A percentile compares a stretch with the other conserved stretches of the same genome.
These are phyloP conservation scores for Beris chalybata DNA, from an alignment of 2,888 invertebrate species.

Conservation along the genomic window DNA sequence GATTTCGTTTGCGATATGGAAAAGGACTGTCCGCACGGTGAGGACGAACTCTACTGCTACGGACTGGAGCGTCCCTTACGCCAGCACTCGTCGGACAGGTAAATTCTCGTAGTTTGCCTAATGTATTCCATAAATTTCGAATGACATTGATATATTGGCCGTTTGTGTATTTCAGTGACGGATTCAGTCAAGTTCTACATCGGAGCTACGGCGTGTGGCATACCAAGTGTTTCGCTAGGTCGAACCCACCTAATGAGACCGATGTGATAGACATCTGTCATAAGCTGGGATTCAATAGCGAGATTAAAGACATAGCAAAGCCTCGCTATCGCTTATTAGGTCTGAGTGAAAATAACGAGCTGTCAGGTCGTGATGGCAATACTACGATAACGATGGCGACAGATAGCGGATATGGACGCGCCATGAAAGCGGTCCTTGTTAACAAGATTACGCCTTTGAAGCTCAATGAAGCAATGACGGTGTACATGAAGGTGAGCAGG, in stretches of 20 bases:
- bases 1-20: constrained; percentile 79
- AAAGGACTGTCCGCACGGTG: constrained; percentile 71
- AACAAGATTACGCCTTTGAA: too few relatives aligned
- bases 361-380: too few relatives aligned
- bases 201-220: constrained; percentile 72
- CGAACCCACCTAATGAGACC: constrained; percentile 58
- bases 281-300: constrained; percentile 49
- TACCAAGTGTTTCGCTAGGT: constrained; percentile 66
- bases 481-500: too few relatives aligned
- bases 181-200: constrained; percentile 68
- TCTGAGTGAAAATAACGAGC: too few relatives aligned
- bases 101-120: constrained; percentile 29
- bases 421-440: too few relatives aligned
- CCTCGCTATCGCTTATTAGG: too few relatives aligned
- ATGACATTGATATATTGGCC: neutral
- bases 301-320: too few relatives aligned
- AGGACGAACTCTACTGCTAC: constrained; percentile 71
- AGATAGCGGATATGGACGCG: too few relatives aligned
- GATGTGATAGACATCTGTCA: constrained; percentile 62
- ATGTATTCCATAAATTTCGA: neutral
- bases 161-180: constrained; percentile 53
- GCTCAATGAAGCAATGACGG: too few relatives aligned
- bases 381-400: too few relatives aligned
- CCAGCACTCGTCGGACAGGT: constrained; percentile 45
- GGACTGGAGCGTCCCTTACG: constrained; percentile 54